Evolutionary conservation across 92 coral and sea anemone species (phyloP).

Genomic region (Ricordea florida): DNA sequence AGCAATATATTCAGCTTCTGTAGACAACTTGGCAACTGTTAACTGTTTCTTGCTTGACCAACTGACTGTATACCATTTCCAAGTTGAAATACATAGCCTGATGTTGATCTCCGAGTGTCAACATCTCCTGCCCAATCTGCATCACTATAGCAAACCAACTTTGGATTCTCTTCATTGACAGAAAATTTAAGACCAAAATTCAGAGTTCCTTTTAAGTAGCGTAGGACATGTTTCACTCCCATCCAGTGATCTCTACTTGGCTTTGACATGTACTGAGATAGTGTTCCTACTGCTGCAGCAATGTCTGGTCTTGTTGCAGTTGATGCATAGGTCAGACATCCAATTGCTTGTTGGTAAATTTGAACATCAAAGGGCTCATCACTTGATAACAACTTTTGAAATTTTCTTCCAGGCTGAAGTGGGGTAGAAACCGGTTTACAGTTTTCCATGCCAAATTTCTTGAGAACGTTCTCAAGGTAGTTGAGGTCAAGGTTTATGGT

Average conservation of each 20-base stretch:
- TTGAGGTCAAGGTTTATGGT: slow-evolving; percentile 55
- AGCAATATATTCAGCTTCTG: too few relatives aligned
- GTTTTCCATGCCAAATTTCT: slow-evolving; percentile 68
- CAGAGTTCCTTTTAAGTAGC: slow-evolving; percentile 62
- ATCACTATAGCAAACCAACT: slow-evolving; percentile 38
- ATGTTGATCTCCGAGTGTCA: too few relatives aligned
- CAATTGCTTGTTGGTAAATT: slow-evolving; percentile 46
- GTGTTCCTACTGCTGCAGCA: too few relatives aligned
- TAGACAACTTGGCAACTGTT: too few relatives aligned
- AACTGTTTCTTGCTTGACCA: too few relatives aligned
- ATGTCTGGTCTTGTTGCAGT: too few relatives aligned
- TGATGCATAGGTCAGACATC: too few relatives aligned
- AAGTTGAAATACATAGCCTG: too few relatives aligned
- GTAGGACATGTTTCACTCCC: too few relatives aligned
- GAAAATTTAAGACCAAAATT: slow-evolving; percentile 49
- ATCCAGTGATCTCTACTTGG: too few relatives aligned
- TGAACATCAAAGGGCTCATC: slow-evolving; percentile 41
- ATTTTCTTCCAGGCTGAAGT: slow-evolving; percentile 62
- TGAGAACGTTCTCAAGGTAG: slow-evolving; percentile 46
- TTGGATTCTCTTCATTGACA: slow-evolving; percentile 14
- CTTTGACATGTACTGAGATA: too few relatives aligned
- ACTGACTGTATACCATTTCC: too few relatives aligned
- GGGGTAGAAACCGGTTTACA: slow-evolving; percentile 69
- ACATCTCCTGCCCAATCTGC: slow-evolving; percentile 56
- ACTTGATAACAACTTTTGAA: slow-evolving; percentile 20